These are phyloP conservation scores for Aphidoletes aphidimyza DNA, from an alignment of 2,888 invertebrate species.

Conservation along the genomic window DNA sequence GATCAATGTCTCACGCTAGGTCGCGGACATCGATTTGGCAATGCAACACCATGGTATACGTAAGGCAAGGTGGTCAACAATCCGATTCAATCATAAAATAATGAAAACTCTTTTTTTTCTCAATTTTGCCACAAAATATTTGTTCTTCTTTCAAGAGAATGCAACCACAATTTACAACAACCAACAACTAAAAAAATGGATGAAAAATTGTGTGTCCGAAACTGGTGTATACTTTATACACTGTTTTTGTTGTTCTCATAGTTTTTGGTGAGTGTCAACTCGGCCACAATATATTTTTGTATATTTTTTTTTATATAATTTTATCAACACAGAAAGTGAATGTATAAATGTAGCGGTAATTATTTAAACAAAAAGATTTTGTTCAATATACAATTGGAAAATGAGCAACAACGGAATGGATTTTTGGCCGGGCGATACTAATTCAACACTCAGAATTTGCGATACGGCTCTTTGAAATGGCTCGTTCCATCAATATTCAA, in stretches of 20 bases:
- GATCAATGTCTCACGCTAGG: slow-evolving; percentile 49
- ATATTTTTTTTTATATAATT: neutral
- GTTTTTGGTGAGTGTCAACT: slow-evolving; percentile 11
- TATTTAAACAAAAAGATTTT: slow-evolving; percentile 11
- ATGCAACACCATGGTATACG: too few species aligned
- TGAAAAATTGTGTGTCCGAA: too few species aligned
- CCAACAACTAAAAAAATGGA: too few species aligned
- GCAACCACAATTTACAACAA: neutral
- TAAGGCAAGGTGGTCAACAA: neutral
- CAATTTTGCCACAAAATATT: neutral
- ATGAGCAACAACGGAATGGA: neutral
- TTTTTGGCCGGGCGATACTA: too few species aligned
- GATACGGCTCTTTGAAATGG: too few species aligned
- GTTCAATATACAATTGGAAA: neutral
- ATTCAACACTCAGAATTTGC: too few species aligned
- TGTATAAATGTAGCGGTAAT: neutral
- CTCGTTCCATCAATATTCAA: neutral
- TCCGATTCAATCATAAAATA: too few species aligned
- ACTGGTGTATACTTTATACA: too few species aligned
- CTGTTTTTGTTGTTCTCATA: too few species aligned
- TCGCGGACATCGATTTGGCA: slow-evolving; percentile 31
- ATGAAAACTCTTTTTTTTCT: neutral
- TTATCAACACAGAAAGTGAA: neutral
- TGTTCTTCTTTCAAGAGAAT: neutral
- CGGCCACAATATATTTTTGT: neutral